phyloP scores from a whole-genome alignment of 2,113 vertebrate genomes.

The Petroica traversi region DNA sequence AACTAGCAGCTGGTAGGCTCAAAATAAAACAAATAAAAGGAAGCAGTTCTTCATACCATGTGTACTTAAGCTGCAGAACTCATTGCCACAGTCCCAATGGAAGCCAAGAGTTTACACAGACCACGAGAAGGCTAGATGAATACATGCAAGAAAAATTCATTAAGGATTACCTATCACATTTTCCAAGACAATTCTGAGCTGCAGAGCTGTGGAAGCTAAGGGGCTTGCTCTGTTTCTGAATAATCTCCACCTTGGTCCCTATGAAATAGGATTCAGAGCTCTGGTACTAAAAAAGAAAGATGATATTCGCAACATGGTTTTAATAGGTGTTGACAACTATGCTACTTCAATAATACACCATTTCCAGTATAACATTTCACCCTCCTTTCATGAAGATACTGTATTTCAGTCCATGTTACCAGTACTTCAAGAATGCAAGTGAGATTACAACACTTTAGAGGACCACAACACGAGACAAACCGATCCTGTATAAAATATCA shows the following conservation, averaged over 20 bases:
- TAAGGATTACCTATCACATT: not conserved
- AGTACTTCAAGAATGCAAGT: not conserved
- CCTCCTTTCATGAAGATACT: not conserved
- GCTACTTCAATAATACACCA: not conserved
- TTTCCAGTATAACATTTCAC: not conserved
- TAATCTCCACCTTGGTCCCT: not conserved
- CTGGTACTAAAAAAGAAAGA: not conserved
- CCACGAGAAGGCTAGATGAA: slow-evolving; percentile 10
- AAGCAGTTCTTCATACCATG: slow-evolving; percentile 54
- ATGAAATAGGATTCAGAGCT: not conserved
- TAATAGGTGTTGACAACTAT: not conserved
- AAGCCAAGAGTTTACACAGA: slow-evolving; percentile 41
- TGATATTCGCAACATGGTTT: not conserved
- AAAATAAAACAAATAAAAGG: slow-evolving; percentile 68
- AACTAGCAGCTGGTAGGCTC: slow-evolving; percentile 62
- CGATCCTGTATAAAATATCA: not conserved
- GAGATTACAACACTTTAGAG: not conserved
- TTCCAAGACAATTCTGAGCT: not conserved
- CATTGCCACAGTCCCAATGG: not conserved
- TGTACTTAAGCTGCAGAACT: slow-evolving; percentile 58
- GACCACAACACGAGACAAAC: not conserved
- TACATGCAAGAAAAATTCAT: slow-evolving; percentile 36
- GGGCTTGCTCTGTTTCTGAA: not conserved
- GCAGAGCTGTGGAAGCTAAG: not conserved
- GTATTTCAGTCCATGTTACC: not conserved